Base-by-base conservation (phyloP, 2,113 vertebrate genomes). In the Datnioides undecimradiatus region DNA sequence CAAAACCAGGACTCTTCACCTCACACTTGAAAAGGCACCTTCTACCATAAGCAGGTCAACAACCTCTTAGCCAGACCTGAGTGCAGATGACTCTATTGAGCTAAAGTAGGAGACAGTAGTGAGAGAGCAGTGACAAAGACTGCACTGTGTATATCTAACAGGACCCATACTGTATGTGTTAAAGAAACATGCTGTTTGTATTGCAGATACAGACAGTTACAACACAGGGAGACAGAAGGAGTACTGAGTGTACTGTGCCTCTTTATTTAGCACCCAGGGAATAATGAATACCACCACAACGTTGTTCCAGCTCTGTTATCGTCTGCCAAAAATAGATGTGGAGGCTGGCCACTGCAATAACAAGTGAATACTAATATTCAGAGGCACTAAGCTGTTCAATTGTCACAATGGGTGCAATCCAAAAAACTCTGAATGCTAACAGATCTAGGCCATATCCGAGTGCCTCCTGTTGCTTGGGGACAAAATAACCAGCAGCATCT, bases 321-420 rank as follows among this genome's bases (percentile, higher is more conserved):
- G 19, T 69, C 66, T 88, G 80, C 87, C 91, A 89, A 85, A 92
- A 93, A 90, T 91, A 93, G 87, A 90, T 59, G 70, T 21, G 46
- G 73, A 77, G 73, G 79, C 54, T 10, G 46, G 65, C 54, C 68
- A 14, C 67, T 62, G 82, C 79, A 86, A 83, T 83, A 88, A 87
- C 66, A 79, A 76, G 43, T 73, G 76, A 88, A 86, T 82, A 59
- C 82, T 88, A 85, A 91, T 78, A 87, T 82, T 72, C 76, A 74
- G 67, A 68, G 52, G 68, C 59, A 72, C 74, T 73, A 76, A 90
- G 85, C 68, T 85, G 76, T 80, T 82, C 78, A 83, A 87, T 87
- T 85, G 79, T 82, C 80, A 84, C 64, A 68, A 70, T 70, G 84
- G 55, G 68, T 72, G 78, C 49, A 52, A 82, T 76, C 45, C 43